Conservation (phyloP, 1,140 invertebrate genomes). For the Apis laboriosa region DNA sequence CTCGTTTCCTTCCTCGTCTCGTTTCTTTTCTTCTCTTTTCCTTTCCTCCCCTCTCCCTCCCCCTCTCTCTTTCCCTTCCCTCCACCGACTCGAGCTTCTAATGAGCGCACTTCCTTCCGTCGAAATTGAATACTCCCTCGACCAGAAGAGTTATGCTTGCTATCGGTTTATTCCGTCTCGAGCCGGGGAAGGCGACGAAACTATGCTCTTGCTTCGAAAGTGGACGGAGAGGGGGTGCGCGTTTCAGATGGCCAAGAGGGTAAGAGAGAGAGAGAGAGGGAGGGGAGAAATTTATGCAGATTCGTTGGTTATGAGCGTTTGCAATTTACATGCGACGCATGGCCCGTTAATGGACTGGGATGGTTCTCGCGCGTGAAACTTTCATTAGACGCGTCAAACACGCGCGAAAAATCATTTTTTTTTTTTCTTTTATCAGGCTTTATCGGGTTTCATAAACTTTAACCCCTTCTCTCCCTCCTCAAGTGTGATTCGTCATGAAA, state of each 20-base stretch:
- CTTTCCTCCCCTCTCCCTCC: too few species aligned
- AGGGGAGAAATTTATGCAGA: background rate
- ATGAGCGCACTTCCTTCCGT: slow-evolving; percentile 2
- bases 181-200: background rate
- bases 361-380: background rate
- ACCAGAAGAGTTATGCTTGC: background rate
- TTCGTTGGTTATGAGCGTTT: background rate
- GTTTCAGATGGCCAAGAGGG: background rate
- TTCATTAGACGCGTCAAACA: background rate
- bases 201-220: background rate
- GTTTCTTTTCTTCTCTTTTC: too few species aligned
- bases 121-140: slow-evolving; percentile 1
- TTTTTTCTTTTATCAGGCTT: background rate
- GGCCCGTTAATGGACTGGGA: background rate
- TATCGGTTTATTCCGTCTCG: slow-evolving; percentile 12
- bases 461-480: too few species aligned
- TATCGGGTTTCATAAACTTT: too few species aligned
- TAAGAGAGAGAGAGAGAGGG: too few species aligned
- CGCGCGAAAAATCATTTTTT: background rate
- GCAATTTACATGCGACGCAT: background rate
- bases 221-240: background rate
- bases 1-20: background rate
- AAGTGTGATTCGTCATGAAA: too few species aligned
- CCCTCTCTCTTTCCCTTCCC: too few species aligned
- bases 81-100: background rate